These are phyloP conservation scores for Dermolepida albohirtum DNA, from an alignment of 2,888 invertebrate species.

Conservation along the genomic window DNA sequence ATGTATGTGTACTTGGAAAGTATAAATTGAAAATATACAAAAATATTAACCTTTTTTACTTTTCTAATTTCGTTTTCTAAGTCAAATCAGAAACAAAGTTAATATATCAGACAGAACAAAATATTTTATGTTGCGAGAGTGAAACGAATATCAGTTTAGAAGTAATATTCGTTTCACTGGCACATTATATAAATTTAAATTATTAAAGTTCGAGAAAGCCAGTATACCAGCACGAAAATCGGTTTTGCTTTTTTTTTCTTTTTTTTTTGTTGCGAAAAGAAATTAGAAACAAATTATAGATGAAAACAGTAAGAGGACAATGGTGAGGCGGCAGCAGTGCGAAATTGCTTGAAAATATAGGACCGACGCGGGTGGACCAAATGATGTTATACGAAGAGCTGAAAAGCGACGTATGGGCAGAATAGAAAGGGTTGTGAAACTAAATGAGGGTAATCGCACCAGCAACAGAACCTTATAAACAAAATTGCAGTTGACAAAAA, in stretches of 20 bases:
- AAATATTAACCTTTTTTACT: too few species aligned
- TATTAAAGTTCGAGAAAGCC: slow-evolving; percentile 5
- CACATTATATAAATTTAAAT: slow-evolving; percentile 14
- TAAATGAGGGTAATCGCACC: slow-evolving; percentile 41
- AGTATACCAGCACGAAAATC: not conserved
- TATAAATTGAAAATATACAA: too few species aligned
- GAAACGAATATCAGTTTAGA: not conserved
- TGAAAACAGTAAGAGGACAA: slow-evolving; percentile 42
- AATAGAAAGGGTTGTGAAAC: slow-evolving; percentile 10
- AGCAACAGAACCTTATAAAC: slow-evolving; percentile 58
- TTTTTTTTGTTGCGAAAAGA: not conserved
- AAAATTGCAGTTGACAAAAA: slow-evolving; percentile 64
- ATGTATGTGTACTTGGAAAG: too few species aligned
- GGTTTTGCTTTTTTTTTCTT: too few species aligned
- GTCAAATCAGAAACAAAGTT: too few species aligned
- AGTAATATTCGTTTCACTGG: too few species aligned
- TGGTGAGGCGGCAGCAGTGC: slow-evolving; percentile 37
- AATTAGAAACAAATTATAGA: slow-evolving; percentile 13
- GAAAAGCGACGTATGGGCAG: not conserved
- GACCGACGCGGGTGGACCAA: slow-evolving; percentile 46
- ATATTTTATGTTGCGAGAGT: too few species aligned
- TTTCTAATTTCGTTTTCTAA: too few species aligned
- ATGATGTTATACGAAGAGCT: slow-evolving; percentile 45
- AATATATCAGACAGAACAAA: too few species aligned
- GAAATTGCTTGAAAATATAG: slow-evolving; percentile 39